Base-by-base conservation (phyloP, 2,797 vertebrate species). In the Poecilia wingei region DNA sequence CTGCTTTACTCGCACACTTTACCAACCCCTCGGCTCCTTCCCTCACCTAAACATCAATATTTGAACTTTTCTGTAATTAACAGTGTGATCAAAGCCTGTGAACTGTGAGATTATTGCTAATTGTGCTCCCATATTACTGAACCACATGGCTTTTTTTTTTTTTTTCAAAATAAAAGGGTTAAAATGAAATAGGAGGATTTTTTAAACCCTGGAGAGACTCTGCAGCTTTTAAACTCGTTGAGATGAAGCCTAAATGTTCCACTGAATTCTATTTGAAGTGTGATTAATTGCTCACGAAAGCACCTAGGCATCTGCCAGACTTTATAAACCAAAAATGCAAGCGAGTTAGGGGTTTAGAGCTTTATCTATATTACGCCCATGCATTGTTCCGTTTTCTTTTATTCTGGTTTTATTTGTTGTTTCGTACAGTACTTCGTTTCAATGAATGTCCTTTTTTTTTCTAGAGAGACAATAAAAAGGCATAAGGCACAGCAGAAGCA, bases 231-330 rank as follows among this genome's bases (percentile, higher is more conserved):
- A 83, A 86, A 88, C 71, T 41, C 64, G 64, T 79, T n/a, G 77
- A 85, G 76, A 90, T 87, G 81, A 86, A 84, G 83, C 77, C 70
- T 51, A 66, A 91, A 92, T 87, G 87, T 93, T 88, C 77, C 73
- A 41, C 79, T 82, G 83, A 88, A 90, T 81, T 81, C 72, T 76
- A 75, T 90, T 91, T 91, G 85, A 93, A 93, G 85, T 89, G 85
- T 87, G 81, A 82, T 82, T 88, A 89, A 92, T 93, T 91, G 90
- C 86, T 83, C 82, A 83, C 75, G 88, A 88, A 89, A 90, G 84
- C 74, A 85, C 31, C 78, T 88, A 86, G 85, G 85, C 51, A 55
- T 66, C 53, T 80, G 92, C 89, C 92, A 92, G 81, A 86, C 86
- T 89, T 87, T 81, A 86, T 74, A 83, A 78, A 82, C 81, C 41